Percentiles rank a stretch among this genome's conserved stretches.
phyloP scores from a whole-genome alignment of 2,797 vertebrate species.

The Diglossa cyanea region DNA sequence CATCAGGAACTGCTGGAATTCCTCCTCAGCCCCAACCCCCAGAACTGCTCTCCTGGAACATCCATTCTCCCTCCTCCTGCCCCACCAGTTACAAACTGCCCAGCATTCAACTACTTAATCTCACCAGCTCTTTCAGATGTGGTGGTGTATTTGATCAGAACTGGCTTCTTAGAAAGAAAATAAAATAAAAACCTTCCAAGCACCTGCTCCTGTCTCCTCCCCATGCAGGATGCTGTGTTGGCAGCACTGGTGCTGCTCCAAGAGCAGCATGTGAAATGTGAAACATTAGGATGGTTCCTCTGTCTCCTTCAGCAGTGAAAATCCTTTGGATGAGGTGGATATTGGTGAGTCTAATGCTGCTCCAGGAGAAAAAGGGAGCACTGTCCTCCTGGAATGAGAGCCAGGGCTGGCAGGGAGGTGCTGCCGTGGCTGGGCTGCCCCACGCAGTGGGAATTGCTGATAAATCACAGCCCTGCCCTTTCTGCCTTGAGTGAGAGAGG shows the following conservation, averaged over 20 bases:
- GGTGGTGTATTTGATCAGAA: neutral
- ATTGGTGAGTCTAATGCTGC: neutral
- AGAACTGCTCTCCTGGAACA: neutral
- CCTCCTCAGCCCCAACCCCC: neutral
- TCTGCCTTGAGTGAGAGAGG: fast-evolving
- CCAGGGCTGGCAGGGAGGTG: neutral
- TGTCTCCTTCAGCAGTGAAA: neutral
- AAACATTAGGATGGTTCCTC: neutral
- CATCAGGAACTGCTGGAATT: neutral
- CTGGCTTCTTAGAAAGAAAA: neutral
- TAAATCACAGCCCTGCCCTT: neutral
- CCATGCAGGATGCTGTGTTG: neutral
- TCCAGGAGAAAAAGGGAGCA: neutral
- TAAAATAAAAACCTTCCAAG: neutral
- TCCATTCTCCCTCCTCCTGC: neutral
- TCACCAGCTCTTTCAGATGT: neutral
- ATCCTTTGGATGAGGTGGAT: neutral
- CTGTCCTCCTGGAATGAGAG: fast-evolving
- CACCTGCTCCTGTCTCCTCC: neutral
- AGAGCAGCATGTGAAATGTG: neutral
- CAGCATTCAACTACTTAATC: neutral
- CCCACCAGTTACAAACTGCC: neutral
- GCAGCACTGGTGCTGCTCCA: neutral
- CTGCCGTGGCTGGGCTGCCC: neutral
- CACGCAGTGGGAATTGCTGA: fast-evolving